These are phyloP conservation scores for Noctilio leporinus DNA, from an alignment of 2,113 vertebrate genomes.

Conservation along the genomic window DNA sequence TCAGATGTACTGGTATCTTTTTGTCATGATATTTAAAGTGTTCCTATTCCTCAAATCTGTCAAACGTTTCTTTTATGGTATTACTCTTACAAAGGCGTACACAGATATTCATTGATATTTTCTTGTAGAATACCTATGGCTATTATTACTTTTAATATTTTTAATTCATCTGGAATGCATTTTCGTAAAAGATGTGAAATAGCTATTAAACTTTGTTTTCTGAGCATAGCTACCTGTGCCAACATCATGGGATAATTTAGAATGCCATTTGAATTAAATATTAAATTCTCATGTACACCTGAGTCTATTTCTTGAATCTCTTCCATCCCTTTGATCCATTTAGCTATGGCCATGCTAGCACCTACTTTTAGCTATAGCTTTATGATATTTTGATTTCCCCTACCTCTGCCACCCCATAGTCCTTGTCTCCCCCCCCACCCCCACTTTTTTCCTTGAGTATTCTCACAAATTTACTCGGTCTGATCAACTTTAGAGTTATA, in stretches of 20 bases:
- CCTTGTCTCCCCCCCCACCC: neutral
- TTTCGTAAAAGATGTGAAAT: neutral
- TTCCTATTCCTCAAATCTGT: neutral
- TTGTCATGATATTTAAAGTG: neutral
- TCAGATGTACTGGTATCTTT: neutral
- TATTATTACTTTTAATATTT: neutral
- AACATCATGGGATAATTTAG: neutral
- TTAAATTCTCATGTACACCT: neutral
- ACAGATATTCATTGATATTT: neutral
- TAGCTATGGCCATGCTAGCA: neutral
- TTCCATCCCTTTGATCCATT: neutral
- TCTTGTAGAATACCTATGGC: neutral
- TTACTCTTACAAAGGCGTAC: neutral
- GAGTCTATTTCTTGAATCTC: neutral
- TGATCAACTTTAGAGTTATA: neutral
- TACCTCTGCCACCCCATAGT: neutral
- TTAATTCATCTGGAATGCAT: neutral
- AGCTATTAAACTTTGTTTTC: conserved; percentile 1
- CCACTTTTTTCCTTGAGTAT: neutral
- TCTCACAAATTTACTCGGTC: neutral
- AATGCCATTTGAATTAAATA: conserved; percentile 11
- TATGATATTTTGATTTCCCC: neutral
- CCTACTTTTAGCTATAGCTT: neutral
- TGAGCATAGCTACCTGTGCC: neutral
- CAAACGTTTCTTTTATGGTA: neutral